A percentile compares a stretch with the other conserved stretches of the same genome.
These are phyloP conservation scores for Coelopa frigida DNA, from an alignment of 1,140 invertebrate species.

Conservation along the genomic window DNA sequence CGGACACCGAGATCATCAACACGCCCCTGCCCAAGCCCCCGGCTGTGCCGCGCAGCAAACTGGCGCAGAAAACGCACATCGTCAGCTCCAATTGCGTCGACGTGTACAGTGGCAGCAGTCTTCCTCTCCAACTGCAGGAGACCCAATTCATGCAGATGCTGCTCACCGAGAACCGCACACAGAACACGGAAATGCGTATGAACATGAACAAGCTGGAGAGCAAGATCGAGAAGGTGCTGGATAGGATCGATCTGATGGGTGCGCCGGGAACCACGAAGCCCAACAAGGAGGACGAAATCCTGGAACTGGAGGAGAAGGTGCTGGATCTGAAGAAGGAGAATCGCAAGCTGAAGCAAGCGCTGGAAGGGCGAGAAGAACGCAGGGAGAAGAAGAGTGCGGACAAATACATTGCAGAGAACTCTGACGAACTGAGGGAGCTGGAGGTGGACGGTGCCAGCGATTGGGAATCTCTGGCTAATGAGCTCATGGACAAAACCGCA, in stretches of 20 bases:
- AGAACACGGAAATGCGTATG: slow-evolving; percentile 18
- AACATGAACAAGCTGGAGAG: slow-evolving; percentile 12
- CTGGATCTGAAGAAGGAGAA: slow-evolving; percentile 33
- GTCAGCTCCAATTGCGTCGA: slow-evolving; percentile 5
- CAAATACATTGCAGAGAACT: slow-evolving; percentile 4
- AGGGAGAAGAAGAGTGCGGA: not conserved
- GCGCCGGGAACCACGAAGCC: not conserved
- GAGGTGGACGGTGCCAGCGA: not conserved
- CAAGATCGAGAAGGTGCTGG: slow-evolving; percentile 13
- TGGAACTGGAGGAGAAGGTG: slow-evolving; percentile 30
- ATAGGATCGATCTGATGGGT: slow-evolving; percentile 14
- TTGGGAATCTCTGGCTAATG: not conserved
- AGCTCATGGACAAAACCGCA: not conserved
- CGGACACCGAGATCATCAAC: slow-evolving; percentile 9
- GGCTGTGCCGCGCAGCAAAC: slow-evolving; percentile 2
- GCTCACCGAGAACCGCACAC: slow-evolving; percentile 14
- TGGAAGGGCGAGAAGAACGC: not conserved
- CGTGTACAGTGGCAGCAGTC: not conserved
- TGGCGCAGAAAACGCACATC: not conserved
- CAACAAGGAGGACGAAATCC: slow-evolving; percentile 25
- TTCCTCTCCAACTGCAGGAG: not conserved
- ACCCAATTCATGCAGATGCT: slow-evolving; percentile 10
- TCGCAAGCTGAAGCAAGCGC: slow-evolving; percentile 12
- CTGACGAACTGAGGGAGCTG: not conserved
- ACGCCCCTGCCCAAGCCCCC: slow-evolving; percentile 9